Evolutionary conservation across 2,797 vertebrate species (phyloP).

Genomic region (Esox masquinongy): DNA sequence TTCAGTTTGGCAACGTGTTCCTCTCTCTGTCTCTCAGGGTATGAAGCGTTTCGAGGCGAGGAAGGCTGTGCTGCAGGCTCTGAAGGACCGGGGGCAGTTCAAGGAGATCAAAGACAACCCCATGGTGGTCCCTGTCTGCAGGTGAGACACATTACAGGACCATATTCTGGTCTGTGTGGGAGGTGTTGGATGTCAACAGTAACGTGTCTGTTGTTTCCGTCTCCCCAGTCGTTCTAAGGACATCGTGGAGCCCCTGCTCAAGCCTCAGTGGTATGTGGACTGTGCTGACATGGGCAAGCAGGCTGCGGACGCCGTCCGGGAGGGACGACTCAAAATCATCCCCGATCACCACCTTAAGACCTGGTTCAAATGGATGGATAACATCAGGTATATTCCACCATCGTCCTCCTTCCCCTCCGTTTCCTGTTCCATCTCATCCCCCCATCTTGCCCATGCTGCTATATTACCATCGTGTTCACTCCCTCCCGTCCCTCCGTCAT

Average conservation of each 20-base stretch:
- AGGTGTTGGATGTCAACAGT: not conserved
- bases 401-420: not conserved
- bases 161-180: not conserved
- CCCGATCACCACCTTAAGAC: constrained; percentile 87
- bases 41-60: constrained; percentile 90
- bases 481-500: no score
- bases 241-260: constrained; percentile 89
- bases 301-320: constrained; percentile 82
- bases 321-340: constrained; percentile 83
- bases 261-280: constrained; percentile 91
- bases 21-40: constrained; percentile 70
- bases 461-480: no score
- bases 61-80: constrained; percentile 79
- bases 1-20: not conserved
- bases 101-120: constrained; percentile 88
- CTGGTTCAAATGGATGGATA: constrained; percentile 93
- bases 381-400: constrained; percentile 76
- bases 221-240: constrained; percentile 87
- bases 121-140: constrained; percentile 94
- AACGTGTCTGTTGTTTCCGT: not conserved
- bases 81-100: constrained; percentile 84
- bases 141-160: constrained; percentile 51
- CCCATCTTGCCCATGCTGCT: not conserved
- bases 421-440: not conserved
- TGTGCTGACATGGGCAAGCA: constrained; percentile 86